A percentile compares a stretch with the other conserved stretches of the same genome.
Conservation (phyloP, 2,797 vertebrate species). For the Gymnothorax reevesii region DNA sequence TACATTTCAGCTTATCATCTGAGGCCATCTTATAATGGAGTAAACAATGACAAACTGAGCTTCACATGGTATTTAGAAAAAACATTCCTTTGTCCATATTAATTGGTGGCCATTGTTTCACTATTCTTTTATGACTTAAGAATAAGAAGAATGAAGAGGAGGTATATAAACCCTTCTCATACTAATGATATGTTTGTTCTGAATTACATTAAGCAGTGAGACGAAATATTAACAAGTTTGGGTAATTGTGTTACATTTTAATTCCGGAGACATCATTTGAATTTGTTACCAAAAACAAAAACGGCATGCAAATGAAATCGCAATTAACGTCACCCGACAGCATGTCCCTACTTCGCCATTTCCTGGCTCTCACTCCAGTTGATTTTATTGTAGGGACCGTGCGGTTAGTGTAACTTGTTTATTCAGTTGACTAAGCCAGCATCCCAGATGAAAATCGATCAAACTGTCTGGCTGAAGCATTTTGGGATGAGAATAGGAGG, state of each 20-base stretch:
- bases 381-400: conserved; percentile 38
- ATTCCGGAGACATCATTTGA: conserved; percentile 37
- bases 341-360: not conserved
- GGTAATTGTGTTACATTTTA: conserved; percentile 41
- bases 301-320: conserved; percentile 35
- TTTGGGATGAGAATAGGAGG: conserved; percentile 2
- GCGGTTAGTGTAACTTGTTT: conserved; percentile 46
- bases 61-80: not conserved
- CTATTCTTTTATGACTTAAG: not conserved
- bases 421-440: conserved; percentile 50
- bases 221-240: conserved; percentile 44
- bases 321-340: conserved; percentile 21
- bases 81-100: not conserved
- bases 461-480: conserved; percentile 19
- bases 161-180: conserved; percentile 18
- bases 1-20: not conserved
- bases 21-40: not conserved
- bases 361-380: conserved; percentile 11
- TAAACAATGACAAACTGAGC: not conserved
- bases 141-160: not conserved
- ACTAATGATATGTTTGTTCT: conserved; percentile 35
- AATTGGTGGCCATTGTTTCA: conserved; percentile 1
- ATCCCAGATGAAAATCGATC: conserved; percentile 31
- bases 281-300: conserved; percentile 38
- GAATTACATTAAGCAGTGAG: conserved; percentile 27